Evolutionary conservation across 2,113 vertebrate genomes (phyloP).

Genomic region (Cichladusa arquata): DNA sequence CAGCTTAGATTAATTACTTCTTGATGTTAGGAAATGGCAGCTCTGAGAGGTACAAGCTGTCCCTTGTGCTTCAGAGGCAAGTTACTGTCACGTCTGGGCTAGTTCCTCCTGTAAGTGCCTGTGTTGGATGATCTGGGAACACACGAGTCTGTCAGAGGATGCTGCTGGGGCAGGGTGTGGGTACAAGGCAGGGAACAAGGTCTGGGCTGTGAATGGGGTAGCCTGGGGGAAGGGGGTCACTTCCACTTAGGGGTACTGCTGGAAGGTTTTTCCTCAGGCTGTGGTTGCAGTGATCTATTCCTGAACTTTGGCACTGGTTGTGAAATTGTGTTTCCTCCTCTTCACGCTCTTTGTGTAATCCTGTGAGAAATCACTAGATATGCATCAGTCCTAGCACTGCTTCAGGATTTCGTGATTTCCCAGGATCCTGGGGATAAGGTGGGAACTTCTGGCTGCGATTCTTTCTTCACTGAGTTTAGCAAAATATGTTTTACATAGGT

Average conservation of each 20-base stretch:
- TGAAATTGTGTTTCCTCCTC: not conserved
- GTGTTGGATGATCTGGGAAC: not conserved
- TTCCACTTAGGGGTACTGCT: not conserved
- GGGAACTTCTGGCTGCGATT: not conserved
- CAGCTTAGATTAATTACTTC: slow-evolving; percentile 18
- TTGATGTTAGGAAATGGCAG: slow-evolving; percentile 18
- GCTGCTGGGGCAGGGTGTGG: not conserved
- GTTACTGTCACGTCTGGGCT: not conserved
- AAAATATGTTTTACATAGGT: not conserved
- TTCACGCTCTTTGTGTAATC: not conserved
- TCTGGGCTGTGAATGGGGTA: not conserved
- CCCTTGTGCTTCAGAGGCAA: not conserved
- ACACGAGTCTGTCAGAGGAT: fast-evolving
- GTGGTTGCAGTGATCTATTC: not conserved
- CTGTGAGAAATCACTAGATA: not conserved
- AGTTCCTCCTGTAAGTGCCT: not conserved
- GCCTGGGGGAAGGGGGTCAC: not conserved
- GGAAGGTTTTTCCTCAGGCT: not conserved
- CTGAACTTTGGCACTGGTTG: not conserved
- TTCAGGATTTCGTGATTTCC: not conserved
- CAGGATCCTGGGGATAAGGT: not conserved
- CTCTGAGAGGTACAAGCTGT: slow-evolving; percentile 12
- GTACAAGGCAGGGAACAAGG: not conserved
- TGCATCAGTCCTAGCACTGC: not conserved
- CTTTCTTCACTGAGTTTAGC: not conserved